These are phyloP conservation scores for Colletes collaris DNA, from an alignment of 2,888 invertebrate species.

Conservation along the genomic window DNA sequence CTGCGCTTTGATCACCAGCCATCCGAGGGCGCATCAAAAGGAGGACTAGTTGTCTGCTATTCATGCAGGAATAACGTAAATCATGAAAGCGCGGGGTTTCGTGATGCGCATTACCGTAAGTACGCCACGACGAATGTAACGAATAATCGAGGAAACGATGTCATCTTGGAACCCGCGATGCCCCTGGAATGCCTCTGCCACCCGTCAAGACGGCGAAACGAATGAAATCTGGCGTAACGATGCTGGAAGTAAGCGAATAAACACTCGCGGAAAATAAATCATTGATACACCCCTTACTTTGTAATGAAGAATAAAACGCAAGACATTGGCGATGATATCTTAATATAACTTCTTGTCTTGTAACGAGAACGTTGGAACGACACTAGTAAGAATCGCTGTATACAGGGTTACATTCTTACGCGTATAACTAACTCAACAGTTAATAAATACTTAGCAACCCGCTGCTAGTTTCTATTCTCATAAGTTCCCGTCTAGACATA, in stretches of 20 bases:
- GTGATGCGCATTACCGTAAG: constrained; percentile 42
- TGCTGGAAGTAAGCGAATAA: neutral
- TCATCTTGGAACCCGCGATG: constrained; percentile 18
- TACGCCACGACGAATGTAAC: constrained; percentile 39
- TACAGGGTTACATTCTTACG: no score
- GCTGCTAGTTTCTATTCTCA: no score
- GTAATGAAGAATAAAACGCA: neutral
- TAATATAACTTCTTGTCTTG: no score
- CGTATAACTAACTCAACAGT: no score
- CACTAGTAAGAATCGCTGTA: no score
- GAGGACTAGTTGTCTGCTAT: constrained; percentile 35
- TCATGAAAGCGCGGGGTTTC: constrained; percentile 53
- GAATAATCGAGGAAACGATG: constrained; percentile 43
- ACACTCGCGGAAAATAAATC: no score
- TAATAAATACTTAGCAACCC: no score
- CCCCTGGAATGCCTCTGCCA: neutral
- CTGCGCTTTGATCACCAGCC: constrained; percentile 43
- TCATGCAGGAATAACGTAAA: constrained; percentile 41
- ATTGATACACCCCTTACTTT: no score
- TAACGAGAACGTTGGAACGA: no score
- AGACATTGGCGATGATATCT: no score
- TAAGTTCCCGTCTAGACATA: no score
- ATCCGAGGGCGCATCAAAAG: constrained; percentile 53
- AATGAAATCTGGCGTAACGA: neutral
- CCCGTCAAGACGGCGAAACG: neutral